These are phyloP conservation scores for Agonopterix alstromeriana DNA, from an alignment of 2,888 invertebrate species.

Conservation along the genomic window DNA sequence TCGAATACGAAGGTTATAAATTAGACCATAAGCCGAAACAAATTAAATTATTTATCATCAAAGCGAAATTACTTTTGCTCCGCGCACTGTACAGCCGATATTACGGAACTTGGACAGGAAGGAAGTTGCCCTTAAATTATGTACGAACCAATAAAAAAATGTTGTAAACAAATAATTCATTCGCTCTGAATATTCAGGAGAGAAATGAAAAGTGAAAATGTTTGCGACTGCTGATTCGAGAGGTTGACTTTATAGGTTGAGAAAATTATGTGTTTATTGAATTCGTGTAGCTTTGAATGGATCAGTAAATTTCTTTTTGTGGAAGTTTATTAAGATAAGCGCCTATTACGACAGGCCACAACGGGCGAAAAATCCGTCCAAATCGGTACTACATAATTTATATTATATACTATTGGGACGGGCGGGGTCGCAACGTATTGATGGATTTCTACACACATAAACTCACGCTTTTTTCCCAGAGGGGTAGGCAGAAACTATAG, in stretches of 20 bases:
- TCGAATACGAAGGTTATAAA: background rate
- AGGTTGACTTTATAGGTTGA: background rate
- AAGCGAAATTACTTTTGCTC: background rate
- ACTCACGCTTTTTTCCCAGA: no score
- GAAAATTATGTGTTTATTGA: no score
- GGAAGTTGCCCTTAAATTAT: constrained; percentile 1
- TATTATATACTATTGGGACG: no score
- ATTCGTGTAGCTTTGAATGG: no score
- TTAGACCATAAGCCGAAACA: background rate
- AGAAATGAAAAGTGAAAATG: background rate
- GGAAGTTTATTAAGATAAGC: no score
- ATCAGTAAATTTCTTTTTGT: no score
- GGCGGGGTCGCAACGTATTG: no score
- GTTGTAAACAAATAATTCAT: constrained; percentile 1
- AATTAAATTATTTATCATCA: background rate
- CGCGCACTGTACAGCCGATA: background rate
- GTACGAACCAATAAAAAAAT: background rate
- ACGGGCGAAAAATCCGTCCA: no score
- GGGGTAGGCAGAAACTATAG: no score
- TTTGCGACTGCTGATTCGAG: background rate
- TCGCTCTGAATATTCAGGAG: background rate
- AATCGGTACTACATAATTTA: no score
- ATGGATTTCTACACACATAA: no score
- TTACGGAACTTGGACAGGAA: constrained; percentile 1
- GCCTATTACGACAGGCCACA: no score